phyloP scores from a whole-genome alignment of 1,140 invertebrate genomes.

The Anastatus disparis region DNA sequence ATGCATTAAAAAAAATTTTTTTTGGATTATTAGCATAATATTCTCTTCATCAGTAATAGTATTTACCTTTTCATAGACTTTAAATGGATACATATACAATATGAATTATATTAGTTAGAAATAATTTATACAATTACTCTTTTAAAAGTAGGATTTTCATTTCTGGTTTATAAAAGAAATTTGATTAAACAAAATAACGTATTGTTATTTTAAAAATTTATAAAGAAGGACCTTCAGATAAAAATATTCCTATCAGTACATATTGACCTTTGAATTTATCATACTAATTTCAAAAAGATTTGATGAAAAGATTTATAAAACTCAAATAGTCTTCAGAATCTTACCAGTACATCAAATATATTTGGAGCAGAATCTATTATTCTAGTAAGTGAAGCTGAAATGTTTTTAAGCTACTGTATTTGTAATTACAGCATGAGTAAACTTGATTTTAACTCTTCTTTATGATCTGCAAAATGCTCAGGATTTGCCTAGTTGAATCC shows the following conservation, averaged over 20 bases:
- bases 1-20: no score
- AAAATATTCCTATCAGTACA: conserved; percentile 39
- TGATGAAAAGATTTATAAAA: conserved; percentile 21
- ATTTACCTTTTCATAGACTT: conserved; percentile 84
- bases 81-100: conserved; percentile 97
- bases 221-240: conserved; percentile 43
- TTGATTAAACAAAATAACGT: conserved; percentile 23
- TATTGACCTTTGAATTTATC: conserved; percentile 33
- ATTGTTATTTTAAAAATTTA: not conserved
- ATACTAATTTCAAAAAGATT: no score
- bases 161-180: conserved; percentile 46
- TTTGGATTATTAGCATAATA: no score
- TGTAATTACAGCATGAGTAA: conserved; percentile 57
- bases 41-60: not conserved
- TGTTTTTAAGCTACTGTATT: conserved; percentile 89
- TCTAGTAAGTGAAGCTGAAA: conserved; percentile 80
- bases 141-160: conserved; percentile 44
- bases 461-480: conserved; percentile 93
- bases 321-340: conserved; percentile 37
- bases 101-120: conserved; percentile 91
- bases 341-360: conserved; percentile 83
- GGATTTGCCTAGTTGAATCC: conserved; percentile 83
- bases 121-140: conserved; percentile 75
- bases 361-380: conserved; percentile 92
- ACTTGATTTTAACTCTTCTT: conserved; percentile 67